Percentiles rank a stretch among this genome's conserved stretches.
phyloP scores from a whole-genome alignment of 2,797 vertebrate genomes.

The Sebastes flavidus region DNA sequence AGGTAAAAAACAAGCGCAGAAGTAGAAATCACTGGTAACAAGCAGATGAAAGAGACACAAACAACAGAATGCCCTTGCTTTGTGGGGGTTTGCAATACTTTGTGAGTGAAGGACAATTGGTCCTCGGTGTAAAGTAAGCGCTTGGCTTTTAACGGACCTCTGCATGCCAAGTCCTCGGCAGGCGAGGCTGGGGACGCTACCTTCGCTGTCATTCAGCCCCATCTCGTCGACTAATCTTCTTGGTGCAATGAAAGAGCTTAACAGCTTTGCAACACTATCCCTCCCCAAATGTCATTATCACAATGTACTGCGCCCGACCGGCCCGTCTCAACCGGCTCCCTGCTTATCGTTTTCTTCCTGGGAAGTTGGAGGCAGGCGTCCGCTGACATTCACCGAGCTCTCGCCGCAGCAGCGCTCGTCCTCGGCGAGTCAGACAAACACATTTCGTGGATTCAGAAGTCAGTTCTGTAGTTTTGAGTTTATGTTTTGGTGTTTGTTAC shows the following conservation, averaged over 20 bases:
- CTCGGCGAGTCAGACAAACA: conserved; percentile 32
- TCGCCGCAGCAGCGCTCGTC: conserved; percentile 39
- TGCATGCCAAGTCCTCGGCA: conserved; percentile 82
- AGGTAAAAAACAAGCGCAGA: conserved; percentile 21
- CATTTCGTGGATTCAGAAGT: conserved; percentile 32
- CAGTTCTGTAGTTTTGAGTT: conserved; percentile 35
- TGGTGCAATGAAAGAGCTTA: conserved; percentile 85
- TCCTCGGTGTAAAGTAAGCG: conserved; percentile 83
- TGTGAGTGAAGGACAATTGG: conserved; percentile 83
- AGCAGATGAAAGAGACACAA: conserved; percentile 48
- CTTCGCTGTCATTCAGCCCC: conserved; percentile 83
- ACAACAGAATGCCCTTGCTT: conserved; percentile 76
- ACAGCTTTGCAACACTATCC: conserved; percentile 85
- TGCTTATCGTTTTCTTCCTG: conserved; percentile 78
- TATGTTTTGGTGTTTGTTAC: conserved; percentile 1
- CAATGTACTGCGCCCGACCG: conserved; percentile 71
- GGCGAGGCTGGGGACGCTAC: conserved; percentile 78
- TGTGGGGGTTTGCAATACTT: conserved; percentile 75
- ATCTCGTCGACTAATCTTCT: conserved; percentile 86
- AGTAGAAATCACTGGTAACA: conserved; percentile 46
- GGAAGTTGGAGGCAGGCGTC: conserved; percentile 74
- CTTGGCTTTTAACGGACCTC: conserved; percentile 83
- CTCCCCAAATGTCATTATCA: conserved; percentile 86
- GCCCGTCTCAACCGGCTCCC: conserved; percentile 68
- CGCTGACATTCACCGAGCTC: conserved; percentile 70